Evolutionary conservation across 2,797 vertebrate species (phyloP).

Genomic region (Gephyroberyx darwinii): DNA sequence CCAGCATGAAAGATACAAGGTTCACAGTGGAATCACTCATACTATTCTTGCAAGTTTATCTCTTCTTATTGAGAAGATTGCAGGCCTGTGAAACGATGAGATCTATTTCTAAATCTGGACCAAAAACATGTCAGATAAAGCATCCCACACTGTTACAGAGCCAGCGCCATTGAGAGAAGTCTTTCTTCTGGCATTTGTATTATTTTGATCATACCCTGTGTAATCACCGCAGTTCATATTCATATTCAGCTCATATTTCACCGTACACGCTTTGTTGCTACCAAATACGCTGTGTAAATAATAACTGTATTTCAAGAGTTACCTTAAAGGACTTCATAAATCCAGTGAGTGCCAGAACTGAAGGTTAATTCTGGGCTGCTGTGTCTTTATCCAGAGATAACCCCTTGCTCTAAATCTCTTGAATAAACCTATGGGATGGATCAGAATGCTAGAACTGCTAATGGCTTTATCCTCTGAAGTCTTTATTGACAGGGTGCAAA

Average conservation of each 20-base stretch:
- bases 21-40: constrained; percentile 17
- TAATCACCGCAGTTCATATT: constrained; percentile 53
- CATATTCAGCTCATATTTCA: constrained; percentile 48
- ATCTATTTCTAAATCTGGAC: constrained; percentile 65
- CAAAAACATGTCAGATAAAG: constrained; percentile 62
- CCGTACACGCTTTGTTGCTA: constrained; percentile 33
- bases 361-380: constrained; percentile 45
- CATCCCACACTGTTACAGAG: constrained; percentile 47
- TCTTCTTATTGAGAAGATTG: constrained; percentile 46
- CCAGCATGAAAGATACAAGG: constrained; percentile 32
- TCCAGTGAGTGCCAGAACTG: constrained; percentile 31
- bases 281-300: constrained; percentile 52
- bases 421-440: constrained; percentile 65
- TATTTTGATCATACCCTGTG: constrained; percentile 64
- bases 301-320: constrained; percentile 39
- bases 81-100: constrained; percentile 50
- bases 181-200: constrained; percentile 52
- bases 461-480: constrained; percentile 69
- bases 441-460: constrained; percentile 70
- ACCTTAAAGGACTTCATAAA: constrained; percentile 47
- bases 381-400: constrained; percentile 52
- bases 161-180: constrained; percentile 43
- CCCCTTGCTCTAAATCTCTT: constrained; percentile 44
- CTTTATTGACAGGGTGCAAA: constrained; percentile 53
- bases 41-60: constrained; percentile 51